Percentiles rank a stretch among this genome's conserved stretches.
Conservation (phyloP, 2,113 vertebrate genomes). For the Sitta europaea region DNA sequence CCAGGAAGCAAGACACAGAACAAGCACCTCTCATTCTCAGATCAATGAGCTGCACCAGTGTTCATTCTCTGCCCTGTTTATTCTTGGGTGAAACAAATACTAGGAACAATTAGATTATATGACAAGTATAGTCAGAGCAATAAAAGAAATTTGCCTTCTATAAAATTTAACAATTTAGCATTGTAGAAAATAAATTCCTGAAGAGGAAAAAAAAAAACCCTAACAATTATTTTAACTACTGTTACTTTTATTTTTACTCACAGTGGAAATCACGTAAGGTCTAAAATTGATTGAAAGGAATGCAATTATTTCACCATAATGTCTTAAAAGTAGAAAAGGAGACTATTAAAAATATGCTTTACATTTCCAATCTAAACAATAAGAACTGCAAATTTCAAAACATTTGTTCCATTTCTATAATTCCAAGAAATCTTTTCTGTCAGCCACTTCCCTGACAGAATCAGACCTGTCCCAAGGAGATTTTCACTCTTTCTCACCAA, state of each 20-base stretch:
- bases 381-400: slow-evolving; percentile 18
- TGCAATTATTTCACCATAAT: slow-evolving; percentile 4
- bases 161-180: not conserved
- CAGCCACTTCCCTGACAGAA: not conserved
- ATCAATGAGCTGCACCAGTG: not conserved
- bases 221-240: not conserved
- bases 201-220: not conserved
- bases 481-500: not conserved
- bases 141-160: not conserved
- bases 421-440: slow-evolving; percentile 3
- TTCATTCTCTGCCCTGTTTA: not conserved
- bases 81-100: not conserved
- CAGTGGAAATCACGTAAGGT: not conserved
- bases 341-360: not conserved
- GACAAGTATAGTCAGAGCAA: not conserved
- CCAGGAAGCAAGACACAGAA: not conserved
- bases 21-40: not conserved
- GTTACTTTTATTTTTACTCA: slow-evolving; percentile 4
- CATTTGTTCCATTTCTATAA: slow-evolving; percentile 22
- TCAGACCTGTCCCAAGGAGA: not conserved
- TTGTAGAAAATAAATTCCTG: not conserved
- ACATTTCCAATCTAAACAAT: slow-evolving; percentile 20
- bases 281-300: slow-evolving; percentile 14
- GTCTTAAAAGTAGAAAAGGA: not conserved
- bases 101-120: not conserved